Percentiles rank a stretch among this genome's conserved stretches.
These are phyloP conservation scores for Tipula confusa DNA, from an alignment of 2,888 invertebrate genomes.

Conservation along the genomic window DNA sequence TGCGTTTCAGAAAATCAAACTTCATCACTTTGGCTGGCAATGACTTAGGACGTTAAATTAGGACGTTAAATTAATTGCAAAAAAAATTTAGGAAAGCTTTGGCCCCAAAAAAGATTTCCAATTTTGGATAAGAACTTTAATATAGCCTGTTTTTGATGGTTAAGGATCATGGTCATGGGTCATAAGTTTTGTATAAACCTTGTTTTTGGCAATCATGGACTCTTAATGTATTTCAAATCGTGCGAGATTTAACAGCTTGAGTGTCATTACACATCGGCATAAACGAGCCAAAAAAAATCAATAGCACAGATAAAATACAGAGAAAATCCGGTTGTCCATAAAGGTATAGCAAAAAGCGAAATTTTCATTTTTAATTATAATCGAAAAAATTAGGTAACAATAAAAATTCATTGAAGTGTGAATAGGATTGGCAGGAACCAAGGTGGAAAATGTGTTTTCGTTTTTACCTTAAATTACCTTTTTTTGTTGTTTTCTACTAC, in stretches of 20 bases:
- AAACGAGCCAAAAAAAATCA: background rate
- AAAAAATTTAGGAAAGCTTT: too few species aligned
- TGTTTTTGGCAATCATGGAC: too few species aligned
- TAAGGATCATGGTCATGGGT: too few species aligned
- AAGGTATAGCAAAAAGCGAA: background rate
- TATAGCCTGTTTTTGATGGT: too few species aligned
- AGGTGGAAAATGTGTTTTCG: background rate
- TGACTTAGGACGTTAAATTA: too few species aligned
- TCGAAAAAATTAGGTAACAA: slow-evolving; percentile 15
- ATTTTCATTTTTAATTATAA: background rate
- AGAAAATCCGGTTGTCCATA: background rate
- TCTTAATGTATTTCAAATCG: too few species aligned
- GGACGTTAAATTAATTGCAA: too few species aligned
- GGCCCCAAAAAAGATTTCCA: too few species aligned
- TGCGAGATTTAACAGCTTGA: background rate
- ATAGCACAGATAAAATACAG: background rate
- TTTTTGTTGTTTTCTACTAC: background rate
- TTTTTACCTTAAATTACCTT: background rate
- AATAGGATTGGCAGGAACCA: background rate
- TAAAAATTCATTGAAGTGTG: slow-evolving; percentile 5
- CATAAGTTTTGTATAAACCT: too few species aligned
- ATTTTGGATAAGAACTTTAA: too few species aligned
- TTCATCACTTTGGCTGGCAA: too few species aligned
- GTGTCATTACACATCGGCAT: background rate
- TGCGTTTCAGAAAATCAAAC: too few species aligned